Evolutionary conservation across 2,888 invertebrate genomes (phyloP).

Genomic region (Petrolisthes manimaculis): DNA sequence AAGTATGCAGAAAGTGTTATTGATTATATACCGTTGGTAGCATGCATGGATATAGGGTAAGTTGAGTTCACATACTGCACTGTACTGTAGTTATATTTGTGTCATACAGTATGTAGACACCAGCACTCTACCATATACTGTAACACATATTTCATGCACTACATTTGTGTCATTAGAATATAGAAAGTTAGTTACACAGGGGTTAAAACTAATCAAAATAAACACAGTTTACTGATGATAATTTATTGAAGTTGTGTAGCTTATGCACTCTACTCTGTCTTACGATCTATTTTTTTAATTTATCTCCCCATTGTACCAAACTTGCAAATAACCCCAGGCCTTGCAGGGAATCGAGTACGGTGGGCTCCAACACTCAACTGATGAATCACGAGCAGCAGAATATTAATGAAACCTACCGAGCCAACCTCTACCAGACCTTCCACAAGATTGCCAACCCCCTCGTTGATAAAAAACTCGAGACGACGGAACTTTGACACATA

Average conservation of each 20-base stretch:
- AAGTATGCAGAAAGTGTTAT: too few species aligned
- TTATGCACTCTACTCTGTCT: too few species aligned
- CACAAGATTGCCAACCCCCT: conserved; percentile 65
- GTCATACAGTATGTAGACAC: background rate
- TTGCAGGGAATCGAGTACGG: conserved; percentile 61
- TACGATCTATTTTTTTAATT: too few species aligned
- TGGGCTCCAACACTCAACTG: conserved; percentile 60
- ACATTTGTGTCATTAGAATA: too few species aligned
- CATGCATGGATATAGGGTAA: conserved; percentile 46
- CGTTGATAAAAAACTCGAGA: conserved; percentile 64
- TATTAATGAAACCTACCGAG: conserved; percentile 61
- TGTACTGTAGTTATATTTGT: conserved; percentile 9
- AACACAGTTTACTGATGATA: too few species aligned
- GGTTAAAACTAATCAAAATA: too few species aligned
- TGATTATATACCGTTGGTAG: background rate
- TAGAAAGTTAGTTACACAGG: too few species aligned
- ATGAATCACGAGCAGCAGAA: conserved; percentile 54
- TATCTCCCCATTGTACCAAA: too few species aligned
- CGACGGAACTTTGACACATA: conserved; percentile 62
- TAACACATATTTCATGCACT: too few species aligned
- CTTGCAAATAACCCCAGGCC: too few species aligned
- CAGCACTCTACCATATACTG: too few species aligned
- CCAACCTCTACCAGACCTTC: conserved; percentile 65
- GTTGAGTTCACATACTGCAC: conserved; percentile 10
- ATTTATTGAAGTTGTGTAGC: too few species aligned